Evolutionary conservation across 2,888 invertebrate species (phyloP), one percentile per base, ranked within the genome.

Genomic region (Coelogynopora nodosa): DNA sequence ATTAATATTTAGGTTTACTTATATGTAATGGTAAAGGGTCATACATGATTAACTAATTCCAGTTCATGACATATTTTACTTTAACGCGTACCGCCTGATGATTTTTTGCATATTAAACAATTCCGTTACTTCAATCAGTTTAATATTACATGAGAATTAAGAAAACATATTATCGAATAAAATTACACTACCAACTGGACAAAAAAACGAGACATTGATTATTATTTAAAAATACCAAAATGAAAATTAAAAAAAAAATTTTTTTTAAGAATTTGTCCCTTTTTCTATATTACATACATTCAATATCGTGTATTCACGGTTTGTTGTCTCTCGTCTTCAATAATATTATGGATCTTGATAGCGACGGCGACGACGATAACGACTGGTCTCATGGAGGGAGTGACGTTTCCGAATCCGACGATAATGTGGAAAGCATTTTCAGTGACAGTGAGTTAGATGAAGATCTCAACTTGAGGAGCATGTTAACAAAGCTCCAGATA

Each of bases 101-200:
- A 49, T 49, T 49, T 74, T 74, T 74, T 5, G 74, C 74, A 74
- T 74, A 23, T 74, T 2, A 74, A 74, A 74, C 74, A 74, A 74
- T 74, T 74, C 74, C 23, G 27, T 74, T 74, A 74, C 5, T 74
- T 74, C 74, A 74, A 74, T 74, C 74, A 13, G 27, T 74, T 74
- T 74, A 74, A 74, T 74, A 74, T 74, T 74, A 74, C 23, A 74
- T 74, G 74, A 74, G 74, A 74, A 74, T 74, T 74, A 74, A 74
- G 74, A 74, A 74, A 74, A 74, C 23, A 74, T 74, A 74, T 74
- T 74, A 74, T 74, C 74, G 74, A 74, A 74, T 74, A 74, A 74
- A 74, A 74, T 74, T 49, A 49, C 49, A 49, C 49, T 49, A 49
- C 49, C 74, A 74, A 5, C 74, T 23, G 23, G 74, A 74, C 74